These are phyloP conservation scores for Cephalotes varians DNA, from an alignment of 2,888 invertebrate genomes.

Conservation along the genomic window DNA sequence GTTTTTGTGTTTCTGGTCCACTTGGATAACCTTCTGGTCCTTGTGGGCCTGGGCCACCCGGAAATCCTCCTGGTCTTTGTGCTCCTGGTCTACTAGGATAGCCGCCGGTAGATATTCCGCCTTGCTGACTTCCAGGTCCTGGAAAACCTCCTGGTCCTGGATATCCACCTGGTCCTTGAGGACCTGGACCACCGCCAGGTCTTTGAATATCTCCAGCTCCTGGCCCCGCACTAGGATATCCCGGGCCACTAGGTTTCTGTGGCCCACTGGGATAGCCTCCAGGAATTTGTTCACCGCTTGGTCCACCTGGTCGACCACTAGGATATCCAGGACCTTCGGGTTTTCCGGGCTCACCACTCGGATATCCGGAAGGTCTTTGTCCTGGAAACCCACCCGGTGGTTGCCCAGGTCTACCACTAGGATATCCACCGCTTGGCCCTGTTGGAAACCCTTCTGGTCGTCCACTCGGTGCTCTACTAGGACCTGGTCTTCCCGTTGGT, in stretches of 20 bases:
- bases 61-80: conserved; percentile 72
- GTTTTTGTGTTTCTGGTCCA: conserved; percentile 78
- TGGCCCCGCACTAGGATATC: conserved; percentile 68
- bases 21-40: conserved; percentile 67
- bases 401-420: conserved; percentile 68
- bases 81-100: conserved; percentile 78
- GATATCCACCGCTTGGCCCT: conserved; percentile 58
- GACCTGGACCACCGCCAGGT: conserved; percentile 67
- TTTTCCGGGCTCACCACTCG: conserved; percentile 70
- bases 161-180: conserved; percentile 55
- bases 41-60: conserved; percentile 64
- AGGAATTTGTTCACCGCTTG: no score
- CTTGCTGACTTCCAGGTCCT: conserved; percentile 62
- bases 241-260: conserved; percentile 77
- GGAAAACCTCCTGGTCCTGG: conserved; percentile 57
- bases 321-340: conserved; percentile 62
- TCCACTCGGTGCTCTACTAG: conserved; percentile 60
- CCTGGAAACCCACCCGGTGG: conserved; percentile 56
- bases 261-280: conserved; percentile 64
- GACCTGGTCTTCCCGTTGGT: conserved; percentile 58
- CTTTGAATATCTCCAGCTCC: conserved; percentile 57
- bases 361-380: conserved; percentile 71
- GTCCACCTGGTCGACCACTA: conserved; percentile 70
- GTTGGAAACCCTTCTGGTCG: conserved; percentile 56
- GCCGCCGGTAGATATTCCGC: conserved; percentile 75